A percentile compares a stretch with the other conserved stretches of the same genome.
phyloP scores from a whole-genome alignment of 2,888 invertebrate species.

The Resseliella maxima region DNA sequence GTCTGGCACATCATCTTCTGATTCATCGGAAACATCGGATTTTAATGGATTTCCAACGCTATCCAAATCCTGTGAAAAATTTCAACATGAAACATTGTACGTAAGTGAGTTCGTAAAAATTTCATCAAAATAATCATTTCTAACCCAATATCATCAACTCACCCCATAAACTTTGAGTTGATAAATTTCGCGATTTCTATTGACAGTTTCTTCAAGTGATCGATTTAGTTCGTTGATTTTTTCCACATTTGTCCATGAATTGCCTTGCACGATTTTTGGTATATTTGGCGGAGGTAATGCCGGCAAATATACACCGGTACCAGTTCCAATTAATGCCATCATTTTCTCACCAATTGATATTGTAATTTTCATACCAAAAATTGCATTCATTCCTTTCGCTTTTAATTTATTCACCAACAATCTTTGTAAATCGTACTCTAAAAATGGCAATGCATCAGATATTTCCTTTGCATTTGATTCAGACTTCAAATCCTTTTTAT shows the following conservation, averaged over 20 bases:
- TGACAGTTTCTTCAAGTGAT: slow-evolving; percentile 76
- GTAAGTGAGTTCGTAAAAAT: no score
- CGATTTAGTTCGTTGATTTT: slow-evolving; percentile 77
- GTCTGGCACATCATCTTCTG: slow-evolving; percentile 73
- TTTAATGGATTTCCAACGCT: slow-evolving; percentile 32
- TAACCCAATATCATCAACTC: not conserved
- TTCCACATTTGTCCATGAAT: slow-evolving; percentile 74
- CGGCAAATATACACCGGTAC: slow-evolving; percentile 82
- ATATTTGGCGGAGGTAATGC: slow-evolving; percentile 81
- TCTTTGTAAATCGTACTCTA: slow-evolving; percentile 95
- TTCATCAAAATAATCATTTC: not conserved
- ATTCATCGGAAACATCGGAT: slow-evolving; percentile 72
- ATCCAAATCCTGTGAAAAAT: slow-evolving; percentile 33
- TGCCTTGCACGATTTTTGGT: slow-evolving; percentile 77
- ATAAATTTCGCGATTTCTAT: slow-evolving; percentile 78
- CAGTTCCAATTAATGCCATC: slow-evolving; percentile 88
- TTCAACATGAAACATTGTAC: not conserved
- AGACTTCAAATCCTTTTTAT: slow-evolving; percentile 81
- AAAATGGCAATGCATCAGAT: slow-evolving; percentile 92
- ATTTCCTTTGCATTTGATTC: slow-evolving; percentile 93
- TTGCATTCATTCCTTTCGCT: slow-evolving; percentile 94
- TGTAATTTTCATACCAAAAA: slow-evolving; percentile 85
- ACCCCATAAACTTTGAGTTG: slow-evolving; percentile 69
- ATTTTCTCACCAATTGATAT: slow-evolving; percentile 88
- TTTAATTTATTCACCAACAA: slow-evolving; percentile 89